Conservation (phyloP, 2,113 vertebrate genomes). For the Corythaixoides concolor region DNA sequence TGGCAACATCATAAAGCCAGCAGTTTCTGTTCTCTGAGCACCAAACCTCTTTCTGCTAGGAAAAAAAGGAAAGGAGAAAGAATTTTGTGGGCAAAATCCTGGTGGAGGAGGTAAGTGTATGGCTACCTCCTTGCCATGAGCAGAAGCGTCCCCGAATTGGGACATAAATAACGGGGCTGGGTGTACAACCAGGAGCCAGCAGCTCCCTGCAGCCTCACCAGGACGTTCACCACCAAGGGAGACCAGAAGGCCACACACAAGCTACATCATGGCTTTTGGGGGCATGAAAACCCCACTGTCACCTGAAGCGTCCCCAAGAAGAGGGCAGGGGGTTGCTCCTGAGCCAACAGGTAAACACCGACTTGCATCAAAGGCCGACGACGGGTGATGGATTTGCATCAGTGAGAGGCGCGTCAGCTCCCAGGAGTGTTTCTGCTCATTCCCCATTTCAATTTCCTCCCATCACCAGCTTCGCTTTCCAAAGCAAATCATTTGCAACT, state of each 20-base stretch:
- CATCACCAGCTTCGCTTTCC: neutral
- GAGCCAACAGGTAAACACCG: neutral
- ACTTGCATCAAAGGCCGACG: accelerated
- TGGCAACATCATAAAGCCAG: neutral
- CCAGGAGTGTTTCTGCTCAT: neutral
- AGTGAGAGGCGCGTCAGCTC: neutral
- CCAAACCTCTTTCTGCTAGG: neutral
- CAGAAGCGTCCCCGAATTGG: accelerated
- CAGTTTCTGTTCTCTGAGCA: neutral
- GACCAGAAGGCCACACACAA: accelerated
- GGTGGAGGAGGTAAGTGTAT: neutral
- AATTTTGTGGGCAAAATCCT: neutral
- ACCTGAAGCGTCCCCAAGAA: neutral
- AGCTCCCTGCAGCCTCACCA: neutral
- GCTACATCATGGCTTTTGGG: neutral
- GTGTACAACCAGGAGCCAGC: neutral
- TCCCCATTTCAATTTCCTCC: neutral
- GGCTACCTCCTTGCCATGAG: neutral
- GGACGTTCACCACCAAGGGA: neutral
- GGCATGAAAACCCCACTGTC: accelerated
- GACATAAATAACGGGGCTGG: accelerated
- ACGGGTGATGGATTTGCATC: neutral
- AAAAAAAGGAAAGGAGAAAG: neutral
- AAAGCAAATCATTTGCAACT: conserved; percentile 21
- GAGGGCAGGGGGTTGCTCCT: neutral